phyloP scores from a whole-genome alignment of 2,888 invertebrate genomes.

The Heliothis peltigera region DNA sequence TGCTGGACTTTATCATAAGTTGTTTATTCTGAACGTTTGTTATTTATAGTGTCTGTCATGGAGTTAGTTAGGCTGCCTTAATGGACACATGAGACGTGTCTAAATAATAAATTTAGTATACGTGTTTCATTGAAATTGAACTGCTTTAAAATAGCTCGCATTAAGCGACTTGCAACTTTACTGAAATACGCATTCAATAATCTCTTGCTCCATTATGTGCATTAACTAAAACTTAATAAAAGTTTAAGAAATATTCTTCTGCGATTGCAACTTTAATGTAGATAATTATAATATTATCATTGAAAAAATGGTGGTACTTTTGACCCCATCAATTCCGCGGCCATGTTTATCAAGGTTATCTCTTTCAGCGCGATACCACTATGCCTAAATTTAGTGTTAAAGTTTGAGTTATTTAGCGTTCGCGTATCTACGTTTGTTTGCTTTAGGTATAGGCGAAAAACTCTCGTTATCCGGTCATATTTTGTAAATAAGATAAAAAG shows the following conservation, averaged over 20 bases:
- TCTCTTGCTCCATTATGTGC: no score
- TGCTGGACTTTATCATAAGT: background rate
- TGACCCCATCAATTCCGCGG: constrained; percentile 62
- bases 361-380: constrained; percentile 66
- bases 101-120: constrained; percentile 3
- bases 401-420: constrained; percentile 37
- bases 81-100: background rate
- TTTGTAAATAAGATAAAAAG: constrained; percentile 37
- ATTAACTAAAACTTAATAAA: no score
- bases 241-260: background rate
- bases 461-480: constrained; percentile 30
- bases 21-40: background rate
- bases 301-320: constrained; percentile 17
- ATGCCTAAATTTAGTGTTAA: constrained; percentile 58
- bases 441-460: constrained; percentile 23
- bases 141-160: background rate
- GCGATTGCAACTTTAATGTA: background rate
- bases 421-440: constrained; percentile 34
- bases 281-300: background rate
- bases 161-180: background rate
- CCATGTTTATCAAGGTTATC: constrained; percentile 71
- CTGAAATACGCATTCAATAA: background rate
- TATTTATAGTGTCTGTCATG: constrained; percentile 7
- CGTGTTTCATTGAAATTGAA: background rate
- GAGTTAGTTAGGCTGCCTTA: background rate